Conservation (phyloP, 2,113 vertebrate genomes). For the Ammodytes marinus region DNA sequence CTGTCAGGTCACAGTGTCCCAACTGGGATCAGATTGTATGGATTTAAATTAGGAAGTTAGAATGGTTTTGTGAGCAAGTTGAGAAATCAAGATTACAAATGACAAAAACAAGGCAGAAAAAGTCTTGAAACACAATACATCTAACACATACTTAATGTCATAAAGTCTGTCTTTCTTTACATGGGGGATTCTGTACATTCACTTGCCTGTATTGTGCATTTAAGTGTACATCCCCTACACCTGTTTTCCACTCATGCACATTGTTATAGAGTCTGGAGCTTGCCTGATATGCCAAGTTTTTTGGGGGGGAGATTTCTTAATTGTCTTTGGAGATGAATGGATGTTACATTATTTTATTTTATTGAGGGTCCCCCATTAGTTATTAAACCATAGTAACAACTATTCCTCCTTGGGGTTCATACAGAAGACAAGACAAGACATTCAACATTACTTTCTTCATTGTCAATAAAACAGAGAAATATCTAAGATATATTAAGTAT, state of each 20-base stretch:
- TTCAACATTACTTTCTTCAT: too few species aligned
- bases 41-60: not conserved
- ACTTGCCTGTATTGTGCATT: not conserved
- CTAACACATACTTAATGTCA: not conserved
- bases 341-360: not conserved
- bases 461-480: too few species aligned
- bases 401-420: too few species aligned
- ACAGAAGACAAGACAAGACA: too few species aligned
- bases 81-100: not conserved
- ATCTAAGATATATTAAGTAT: too few species aligned
- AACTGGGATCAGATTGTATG: not conserved
- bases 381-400: too few species aligned
- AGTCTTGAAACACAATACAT: not conserved
- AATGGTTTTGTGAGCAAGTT: not conserved
- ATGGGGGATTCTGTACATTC: too few species aligned
- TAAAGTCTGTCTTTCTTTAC: not conserved
- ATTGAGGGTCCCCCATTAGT: too few species aligned
- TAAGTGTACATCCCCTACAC: too few species aligned
- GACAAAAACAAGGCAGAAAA: not conserved
- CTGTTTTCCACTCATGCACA: not conserved
- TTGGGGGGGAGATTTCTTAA: not conserved
- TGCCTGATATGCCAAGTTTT: not conserved
- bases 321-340: not conserved
- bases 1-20: conserved; percentile 40
- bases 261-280: not conserved